Percentiles rank a stretch among this genome's conserved stretches.
Evolutionary conservation across 2,888 invertebrate species (phyloP).

Genomic region (Urechis unicinctus): DNA sequence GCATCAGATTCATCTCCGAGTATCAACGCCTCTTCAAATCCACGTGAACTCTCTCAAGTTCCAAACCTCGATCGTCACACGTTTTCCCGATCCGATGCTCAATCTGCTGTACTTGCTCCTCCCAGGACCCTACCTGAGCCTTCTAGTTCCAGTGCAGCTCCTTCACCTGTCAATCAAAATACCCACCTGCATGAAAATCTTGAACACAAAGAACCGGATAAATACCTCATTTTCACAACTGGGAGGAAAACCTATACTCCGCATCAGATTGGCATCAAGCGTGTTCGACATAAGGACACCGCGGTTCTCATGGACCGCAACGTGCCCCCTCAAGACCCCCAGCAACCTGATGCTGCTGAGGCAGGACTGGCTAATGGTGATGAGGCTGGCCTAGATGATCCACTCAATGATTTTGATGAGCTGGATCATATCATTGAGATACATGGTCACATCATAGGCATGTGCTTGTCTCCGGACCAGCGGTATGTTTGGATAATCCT

Average conservation of each 20-base stretch:
- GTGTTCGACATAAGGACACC: constrained; percentile 61
- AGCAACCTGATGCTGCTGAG: not conserved
- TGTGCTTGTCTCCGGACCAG: constrained; percentile 78
- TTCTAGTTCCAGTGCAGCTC: too few relatives aligned
- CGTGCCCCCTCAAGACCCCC: not conserved
- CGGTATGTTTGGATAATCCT: constrained; percentile 51
- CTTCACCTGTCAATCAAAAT: too few relatives aligned
- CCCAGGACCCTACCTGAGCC: too few relatives aligned
- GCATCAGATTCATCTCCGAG: too few relatives aligned
- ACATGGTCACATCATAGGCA: constrained; percentile 80
- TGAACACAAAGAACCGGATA: constrained; percentile 44
- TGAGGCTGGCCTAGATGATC: constrained; percentile 1
- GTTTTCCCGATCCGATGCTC: too few relatives aligned
- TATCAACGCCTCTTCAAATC: too few relatives aligned
- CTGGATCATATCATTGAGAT: constrained; percentile 76
- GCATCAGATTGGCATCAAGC: constrained; percentile 67
- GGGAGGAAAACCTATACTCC: constrained; percentile 78
- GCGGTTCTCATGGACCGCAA: not conserved
- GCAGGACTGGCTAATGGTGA: not conserved
- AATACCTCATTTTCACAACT: constrained; percentile 75
- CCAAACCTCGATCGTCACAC: too few relatives aligned
- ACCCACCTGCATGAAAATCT: not conserved
- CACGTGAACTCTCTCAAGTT: too few relatives aligned
- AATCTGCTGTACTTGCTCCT: too few relatives aligned
- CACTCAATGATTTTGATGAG: constrained; percentile 58